Conservation (phyloP, 1,140 invertebrate genomes). For the Drosophila lowei region DNA sequence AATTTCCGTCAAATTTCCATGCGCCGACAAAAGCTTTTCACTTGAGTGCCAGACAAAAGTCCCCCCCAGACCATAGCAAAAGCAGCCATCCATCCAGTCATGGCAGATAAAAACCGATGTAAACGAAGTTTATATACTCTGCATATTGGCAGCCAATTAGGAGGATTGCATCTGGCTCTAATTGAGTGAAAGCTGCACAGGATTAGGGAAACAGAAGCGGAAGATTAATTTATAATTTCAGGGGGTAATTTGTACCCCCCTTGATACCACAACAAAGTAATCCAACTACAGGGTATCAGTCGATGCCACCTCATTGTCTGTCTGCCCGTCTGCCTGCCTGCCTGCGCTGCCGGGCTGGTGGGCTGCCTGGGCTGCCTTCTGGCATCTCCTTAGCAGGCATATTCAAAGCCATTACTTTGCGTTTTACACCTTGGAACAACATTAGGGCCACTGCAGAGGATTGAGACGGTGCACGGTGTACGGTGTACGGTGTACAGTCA, state of each 20-base stretch:
- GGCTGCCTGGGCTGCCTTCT: slow-evolving; percentile 1
- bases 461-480: too few relatives aligned
- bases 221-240: too few relatives aligned
- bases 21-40: slow-evolving; percentile 80
- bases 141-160: slow-evolving; percentile 34
- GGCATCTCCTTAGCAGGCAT: slow-evolving; percentile 52
- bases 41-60: slow-evolving; percentile 75
- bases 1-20: slow-evolving; percentile 81
- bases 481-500: too few relatives aligned
- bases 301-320: not conserved
- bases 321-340: slow-evolving; percentile 12
- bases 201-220: too few relatives aligned
- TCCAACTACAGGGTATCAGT: slow-evolving; percentile 20
- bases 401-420: slow-evolving; percentile 74
- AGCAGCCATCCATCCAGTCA: slow-evolving; percentile 16
- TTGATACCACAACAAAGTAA: not conserved
- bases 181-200: not conserved
- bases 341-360: slow-evolving; percentile 2
- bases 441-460: slow-evolving; percentile 16
- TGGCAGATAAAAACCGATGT: not conserved
- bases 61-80: slow-evolving; percentile 37
- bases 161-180: slow-evolving; percentile 10
- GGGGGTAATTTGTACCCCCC: too few relatives aligned
- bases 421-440: slow-evolving; percentile 71
- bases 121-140: slow-evolving; percentile 25